A percentile compares a stretch with the other conserved stretches of the same genome.
Conservation (phyloP, 2,888 invertebrate species). For the Papilio demoleus region DNA sequence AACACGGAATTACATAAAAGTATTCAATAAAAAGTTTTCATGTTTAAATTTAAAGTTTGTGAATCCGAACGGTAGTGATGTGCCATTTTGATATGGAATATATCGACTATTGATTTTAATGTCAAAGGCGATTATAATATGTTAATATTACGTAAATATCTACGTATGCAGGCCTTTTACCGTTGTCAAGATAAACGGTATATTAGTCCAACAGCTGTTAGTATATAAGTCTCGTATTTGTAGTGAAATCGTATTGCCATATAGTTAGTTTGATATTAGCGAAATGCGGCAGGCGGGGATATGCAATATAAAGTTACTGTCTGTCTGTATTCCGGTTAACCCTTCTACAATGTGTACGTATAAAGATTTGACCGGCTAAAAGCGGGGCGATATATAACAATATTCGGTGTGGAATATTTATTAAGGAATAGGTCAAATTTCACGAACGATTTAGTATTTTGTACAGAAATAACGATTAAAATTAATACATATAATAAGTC, state of each 20-base stretch:
- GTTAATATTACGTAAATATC: constrained; percentile 18
- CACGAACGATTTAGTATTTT: constrained; percentile 77
- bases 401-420: constrained; percentile 46
- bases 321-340: constrained; percentile 63
- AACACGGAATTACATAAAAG: background rate
- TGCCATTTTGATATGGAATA: background rate
- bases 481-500: constrained; percentile 56
- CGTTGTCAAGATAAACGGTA: constrained; percentile 52
- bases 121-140: constrained; percentile 21
- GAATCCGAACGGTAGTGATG: constrained; percentile 18
- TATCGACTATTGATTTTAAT: constrained; percentile 9
- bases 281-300: constrained; percentile 76
- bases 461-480: constrained; percentile 78
- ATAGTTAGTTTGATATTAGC: constrained; percentile 76
- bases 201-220: constrained; percentile 74
- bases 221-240: constrained; percentile 72
- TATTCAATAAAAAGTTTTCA: background rate
- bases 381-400: constrained; percentile 54
- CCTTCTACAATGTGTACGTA: constrained; percentile 81
- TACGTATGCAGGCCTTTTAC: constrained; percentile 48
- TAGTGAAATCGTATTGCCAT: constrained; percentile 77
- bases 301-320: constrained; percentile 70
- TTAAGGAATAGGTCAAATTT: constrained; percentile 75
- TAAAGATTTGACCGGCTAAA: constrained; percentile 67
- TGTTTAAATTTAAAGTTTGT: background rate